Evolutionary conservation across 2,888 invertebrate species (phyloP).

Genomic region (Chrysodeixis includens): DNA sequence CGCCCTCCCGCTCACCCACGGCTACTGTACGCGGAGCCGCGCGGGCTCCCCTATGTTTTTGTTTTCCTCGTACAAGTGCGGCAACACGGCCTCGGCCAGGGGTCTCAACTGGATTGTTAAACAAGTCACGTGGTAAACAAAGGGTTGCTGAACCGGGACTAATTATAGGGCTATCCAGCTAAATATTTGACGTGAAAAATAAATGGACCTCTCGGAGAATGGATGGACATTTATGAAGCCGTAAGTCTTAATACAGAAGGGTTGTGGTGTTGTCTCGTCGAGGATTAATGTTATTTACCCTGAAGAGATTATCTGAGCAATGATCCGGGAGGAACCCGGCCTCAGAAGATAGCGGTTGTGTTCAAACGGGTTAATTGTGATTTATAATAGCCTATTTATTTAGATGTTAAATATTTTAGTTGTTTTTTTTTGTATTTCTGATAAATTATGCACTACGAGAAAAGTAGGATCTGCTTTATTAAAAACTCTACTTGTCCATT

Average conservation of each 20-base stretch:
- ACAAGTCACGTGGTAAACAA: slow-evolving; percentile 53
- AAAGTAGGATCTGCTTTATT: slow-evolving; percentile 23
- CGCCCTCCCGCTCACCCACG: slow-evolving; percentile 36
- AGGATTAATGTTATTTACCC: slow-evolving; percentile 29
- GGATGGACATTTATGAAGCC: slow-evolving; percentile 31
- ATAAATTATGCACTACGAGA: background rate
- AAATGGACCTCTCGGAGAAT: slow-evolving; percentile 33
- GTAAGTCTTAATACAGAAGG: slow-evolving; percentile 32
- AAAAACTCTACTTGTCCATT: slow-evolving; percentile 19
- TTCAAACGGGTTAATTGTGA: background rate
- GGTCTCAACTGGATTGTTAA: slow-evolving; percentile 56
- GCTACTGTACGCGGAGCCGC: slow-evolving; percentile 46
- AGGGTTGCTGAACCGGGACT: slow-evolving; percentile 54
- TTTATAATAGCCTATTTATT: no score
- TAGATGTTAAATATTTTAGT: no score
- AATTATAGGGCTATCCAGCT: slow-evolving; percentile 51
- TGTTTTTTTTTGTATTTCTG: background rate
- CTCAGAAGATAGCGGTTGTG: background rate
- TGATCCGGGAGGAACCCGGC: background rate
- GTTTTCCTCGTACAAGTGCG: slow-evolving; percentile 37
- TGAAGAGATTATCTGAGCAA: slow-evolving; percentile 19
- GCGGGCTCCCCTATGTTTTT: slow-evolving; percentile 49
- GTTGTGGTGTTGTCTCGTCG: slow-evolving; percentile 31
- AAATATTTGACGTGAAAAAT: slow-evolving; percentile 58
- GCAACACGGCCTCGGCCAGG: slow-evolving; percentile 39